Evolutionary conservation across 2,113 vertebrate genomes (phyloP).

Genomic region (Prunella fulvescens): DNA sequence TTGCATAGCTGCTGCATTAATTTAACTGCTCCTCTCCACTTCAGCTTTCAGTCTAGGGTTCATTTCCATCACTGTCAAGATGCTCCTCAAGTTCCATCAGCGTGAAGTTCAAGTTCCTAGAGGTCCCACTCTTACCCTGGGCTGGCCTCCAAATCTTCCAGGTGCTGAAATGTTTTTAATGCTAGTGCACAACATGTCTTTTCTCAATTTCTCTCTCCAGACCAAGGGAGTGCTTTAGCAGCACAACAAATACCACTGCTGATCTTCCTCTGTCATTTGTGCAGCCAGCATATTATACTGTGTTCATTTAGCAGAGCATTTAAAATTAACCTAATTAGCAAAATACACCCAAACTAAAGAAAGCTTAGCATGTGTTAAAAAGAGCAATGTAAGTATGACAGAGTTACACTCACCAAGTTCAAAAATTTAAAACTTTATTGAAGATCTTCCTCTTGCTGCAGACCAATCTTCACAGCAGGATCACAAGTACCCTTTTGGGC

Average conservation of each 20-base stretch:
- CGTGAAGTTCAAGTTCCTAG: neutral
- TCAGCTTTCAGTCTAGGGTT: neutral
- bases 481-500: neutral
- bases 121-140: neutral
- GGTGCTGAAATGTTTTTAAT: neutral
- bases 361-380: neutral
- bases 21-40: neutral
- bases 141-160: slow-evolving; percentile 1
- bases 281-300: neutral
- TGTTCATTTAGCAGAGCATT: neutral
- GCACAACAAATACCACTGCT: neutral
- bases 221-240: neutral
- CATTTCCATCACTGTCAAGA: neutral
- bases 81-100: neutral
- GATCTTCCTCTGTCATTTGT: neutral
- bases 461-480: neutral
- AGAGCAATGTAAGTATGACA: neutral
- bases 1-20: neutral
- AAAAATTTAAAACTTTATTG: neutral
- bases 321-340: neutral
- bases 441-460: neutral
- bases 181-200: neutral
- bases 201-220: neutral
- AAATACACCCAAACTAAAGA: neutral
- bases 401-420: neutral